Evolutionary conservation across 2,888 invertebrate species (phyloP).

Genomic region (Nebria brevicollis): DNA sequence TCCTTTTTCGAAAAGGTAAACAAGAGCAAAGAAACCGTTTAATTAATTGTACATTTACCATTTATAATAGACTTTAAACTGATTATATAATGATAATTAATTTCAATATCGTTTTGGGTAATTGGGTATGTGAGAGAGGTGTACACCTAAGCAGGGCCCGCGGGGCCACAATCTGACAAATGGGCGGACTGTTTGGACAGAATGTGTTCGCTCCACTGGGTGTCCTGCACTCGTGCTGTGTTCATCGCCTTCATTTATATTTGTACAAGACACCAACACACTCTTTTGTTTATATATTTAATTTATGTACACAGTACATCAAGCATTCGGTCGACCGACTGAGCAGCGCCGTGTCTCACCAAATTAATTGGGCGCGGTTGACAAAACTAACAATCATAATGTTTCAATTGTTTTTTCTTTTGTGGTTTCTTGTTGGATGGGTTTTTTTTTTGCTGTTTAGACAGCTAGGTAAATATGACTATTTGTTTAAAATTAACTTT

Average conservation of each 20-base stretch:
- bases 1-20: not conserved
- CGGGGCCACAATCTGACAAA: slow-evolving; percentile 31
- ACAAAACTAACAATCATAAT: slow-evolving; percentile 20
- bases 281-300: slow-evolving; percentile 37
- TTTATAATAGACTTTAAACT: not conserved
- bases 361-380: slow-evolving; percentile 39
- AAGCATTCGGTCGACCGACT: not conserved
- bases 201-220: slow-evolving; percentile 33
- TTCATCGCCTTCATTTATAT: slow-evolving; percentile 25
- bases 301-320: slow-evolving; percentile 25
- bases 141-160: not conserved
- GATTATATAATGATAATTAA: slow-evolving; percentile 16
- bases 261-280: slow-evolving; percentile 17
- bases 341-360: slow-evolving; percentile 4
- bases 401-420: not conserved
- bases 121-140: not conserved
- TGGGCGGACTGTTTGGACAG: slow-evolving; percentile 44
- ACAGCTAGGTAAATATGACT: not conserved
- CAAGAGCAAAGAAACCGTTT: not conserved
- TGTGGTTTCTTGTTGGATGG: not conserved
- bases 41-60: slow-evolving; percentile 3
- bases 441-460: not conserved
- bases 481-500: not conserved
- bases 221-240: slow-evolving; percentile 16
- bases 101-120: slow-evolving; percentile 12